Percentiles rank a stretch among this genome's conserved stretches.
Evolutionary conservation across 2,888 invertebrate species (phyloP).

Genomic region (Leptinotarsa juncta): DNA sequence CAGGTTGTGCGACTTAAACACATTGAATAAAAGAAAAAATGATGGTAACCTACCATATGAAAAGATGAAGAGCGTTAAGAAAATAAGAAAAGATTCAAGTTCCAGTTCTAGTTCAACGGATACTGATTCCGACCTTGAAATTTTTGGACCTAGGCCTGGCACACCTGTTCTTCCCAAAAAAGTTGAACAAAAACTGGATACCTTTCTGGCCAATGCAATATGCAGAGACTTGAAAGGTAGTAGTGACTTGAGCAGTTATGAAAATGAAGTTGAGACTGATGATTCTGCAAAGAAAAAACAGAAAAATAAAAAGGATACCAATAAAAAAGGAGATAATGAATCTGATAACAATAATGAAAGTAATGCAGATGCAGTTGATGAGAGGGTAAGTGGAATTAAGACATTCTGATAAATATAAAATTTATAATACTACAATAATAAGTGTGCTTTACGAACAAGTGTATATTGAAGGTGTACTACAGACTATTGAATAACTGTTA

Average conservation of each 20-base stretch:
- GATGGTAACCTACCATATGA: background rate
- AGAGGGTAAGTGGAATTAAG: background rate
- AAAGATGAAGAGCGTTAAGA: constrained; percentile 9
- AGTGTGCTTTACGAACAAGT: no score
- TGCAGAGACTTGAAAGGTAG: constrained; percentile 33
- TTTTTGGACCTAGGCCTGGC: constrained; percentile 14
- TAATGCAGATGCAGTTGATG: background rate
- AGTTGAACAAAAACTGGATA: constrained; percentile 35
- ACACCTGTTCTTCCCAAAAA: constrained; percentile 26
- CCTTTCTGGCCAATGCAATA: constrained; percentile 34
- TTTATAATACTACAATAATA: no score
- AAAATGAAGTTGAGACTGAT: constrained; percentile 25
- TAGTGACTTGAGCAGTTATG: constrained; percentile 25
- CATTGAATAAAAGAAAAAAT: constrained; percentile 22
- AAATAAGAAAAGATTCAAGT: constrained; percentile 20
- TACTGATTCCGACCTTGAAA: constrained; percentile 26
- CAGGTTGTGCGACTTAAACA: constrained; percentile 28
- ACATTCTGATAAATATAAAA: no score
- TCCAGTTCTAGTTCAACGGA: constrained; percentile 26
- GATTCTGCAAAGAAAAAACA: constrained; percentile 31
- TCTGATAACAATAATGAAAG: constrained; percentile 11
- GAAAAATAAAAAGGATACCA: background rate
- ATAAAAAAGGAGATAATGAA: constrained; percentile 10
- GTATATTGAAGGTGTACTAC: no score
- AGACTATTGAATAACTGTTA: no score